Conservation (phyloP, 2,797 vertebrate species). For the Spinibarbus caldwelli region DNA sequence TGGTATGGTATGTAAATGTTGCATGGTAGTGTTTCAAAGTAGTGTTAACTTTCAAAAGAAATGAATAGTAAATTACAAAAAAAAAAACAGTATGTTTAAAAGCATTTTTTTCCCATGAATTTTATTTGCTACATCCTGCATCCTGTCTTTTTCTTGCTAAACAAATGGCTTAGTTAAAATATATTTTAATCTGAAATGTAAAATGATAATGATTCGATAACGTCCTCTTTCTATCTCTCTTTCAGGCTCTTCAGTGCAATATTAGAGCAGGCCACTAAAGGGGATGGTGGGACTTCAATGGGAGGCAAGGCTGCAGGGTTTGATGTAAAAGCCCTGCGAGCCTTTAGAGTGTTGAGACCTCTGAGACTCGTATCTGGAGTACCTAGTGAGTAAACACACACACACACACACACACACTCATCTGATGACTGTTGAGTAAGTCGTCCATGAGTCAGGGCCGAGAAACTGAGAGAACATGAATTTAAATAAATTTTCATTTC, state of each 20-base stretch:
- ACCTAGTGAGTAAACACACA: conserved; percentile 87
- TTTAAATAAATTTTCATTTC: conserved; percentile 16
- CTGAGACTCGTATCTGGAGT: conserved; percentile 97
- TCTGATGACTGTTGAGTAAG: conserved; percentile 5
- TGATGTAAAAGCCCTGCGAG: conserved; percentile 95
- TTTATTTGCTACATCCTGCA: neutral
- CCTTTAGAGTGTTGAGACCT: conserved; percentile 94
- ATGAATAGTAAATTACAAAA: neutral
- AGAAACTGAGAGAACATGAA: conserved; percentile 10
- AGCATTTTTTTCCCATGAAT: too few species aligned
- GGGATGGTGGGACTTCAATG: conserved; percentile 90
- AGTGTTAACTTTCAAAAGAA: neutral
- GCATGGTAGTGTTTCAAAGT: neutral
- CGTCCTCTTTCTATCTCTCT: conserved; percentile 15
- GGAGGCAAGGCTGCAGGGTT: conserved; percentile 98
- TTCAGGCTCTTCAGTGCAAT: conserved; percentile 98
- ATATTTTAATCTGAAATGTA: neutral
- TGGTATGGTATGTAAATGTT: neutral
- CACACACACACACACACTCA: neutral
- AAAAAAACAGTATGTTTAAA: neutral
- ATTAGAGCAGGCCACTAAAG: conserved; percentile 99
- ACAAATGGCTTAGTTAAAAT: neutral
- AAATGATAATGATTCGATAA: neutral
- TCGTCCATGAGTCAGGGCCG: conserved; percentile 23
- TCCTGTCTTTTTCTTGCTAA: neutral